Conservation (phyloP, 2,113 vertebrate species). For the Stigmatopora nigra region DNA sequence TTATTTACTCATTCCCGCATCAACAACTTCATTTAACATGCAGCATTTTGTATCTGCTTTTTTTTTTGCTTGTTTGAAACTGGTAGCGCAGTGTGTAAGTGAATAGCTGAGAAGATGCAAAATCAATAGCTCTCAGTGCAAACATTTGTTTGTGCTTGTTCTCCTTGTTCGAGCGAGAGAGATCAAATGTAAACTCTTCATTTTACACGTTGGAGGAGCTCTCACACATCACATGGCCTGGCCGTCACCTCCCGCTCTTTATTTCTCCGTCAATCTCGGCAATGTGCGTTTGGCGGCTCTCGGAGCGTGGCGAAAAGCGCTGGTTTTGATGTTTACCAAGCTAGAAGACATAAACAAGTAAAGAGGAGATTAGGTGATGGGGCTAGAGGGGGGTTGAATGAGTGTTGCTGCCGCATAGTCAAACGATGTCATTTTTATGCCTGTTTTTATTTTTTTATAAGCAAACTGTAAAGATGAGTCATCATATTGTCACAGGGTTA, state of each 20-base stretch:
- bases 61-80: conserved; percentile 17
- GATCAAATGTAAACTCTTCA: conserved; percentile 39
- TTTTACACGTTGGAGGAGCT: conserved; percentile 55
- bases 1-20: neutral
- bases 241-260: conserved; percentile 46
- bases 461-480: neutral
- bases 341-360: conserved; percentile 46
- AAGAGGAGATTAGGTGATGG: conserved; percentile 37
- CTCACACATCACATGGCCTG: conserved; percentile 37
- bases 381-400: neutral
- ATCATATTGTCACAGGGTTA: neutral
- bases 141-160: conserved; percentile 55
- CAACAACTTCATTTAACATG: conserved; percentile 1
- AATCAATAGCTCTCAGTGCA: conserved; percentile 63
- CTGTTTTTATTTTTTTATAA: conserved; percentile 17
- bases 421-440: conserved; percentile 10
- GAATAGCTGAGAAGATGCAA: conserved; percentile 56
- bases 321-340: conserved; percentile 43
- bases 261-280: conserved; percentile 57
- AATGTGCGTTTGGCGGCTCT: conserved; percentile 35
- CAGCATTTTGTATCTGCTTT: neutral
- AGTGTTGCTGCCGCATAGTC: conserved; percentile 27
- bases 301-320: conserved; percentile 42
- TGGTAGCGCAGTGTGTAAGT: conserved; percentile 37
- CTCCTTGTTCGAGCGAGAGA: conserved; percentile 34